Conservation (phyloP, 1,140 invertebrate species). For the Camponotus floridanus region DNA sequence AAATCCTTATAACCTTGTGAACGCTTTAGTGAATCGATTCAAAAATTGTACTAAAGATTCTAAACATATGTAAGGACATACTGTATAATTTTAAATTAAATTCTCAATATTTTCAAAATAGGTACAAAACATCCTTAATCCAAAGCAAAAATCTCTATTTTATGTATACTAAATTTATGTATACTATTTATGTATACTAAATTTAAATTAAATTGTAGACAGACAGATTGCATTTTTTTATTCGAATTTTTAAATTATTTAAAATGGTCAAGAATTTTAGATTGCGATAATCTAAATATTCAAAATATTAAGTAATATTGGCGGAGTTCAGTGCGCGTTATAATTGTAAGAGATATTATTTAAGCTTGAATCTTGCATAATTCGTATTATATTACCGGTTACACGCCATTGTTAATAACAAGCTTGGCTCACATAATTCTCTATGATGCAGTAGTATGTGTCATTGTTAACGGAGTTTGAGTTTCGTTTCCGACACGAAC, state of each 20-base stretch:
- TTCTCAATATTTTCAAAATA: no score
- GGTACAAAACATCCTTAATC: no score
- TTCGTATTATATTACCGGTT: constrained; percentile 35
- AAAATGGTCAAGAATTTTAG: not conserved
- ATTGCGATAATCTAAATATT: not conserved
- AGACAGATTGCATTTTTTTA: not conserved
- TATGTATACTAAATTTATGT: not conserved
- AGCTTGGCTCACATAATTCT: constrained; percentile 1
- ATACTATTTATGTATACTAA: no score
- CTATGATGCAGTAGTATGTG: not conserved
- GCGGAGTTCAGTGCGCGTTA: not conserved
- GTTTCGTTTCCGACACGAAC: constrained; percentile 16
- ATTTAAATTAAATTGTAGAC: not conserved
- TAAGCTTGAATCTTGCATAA: constrained; percentile 1
- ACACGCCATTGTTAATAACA: constrained; percentile 21
- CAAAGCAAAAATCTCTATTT: not conserved
- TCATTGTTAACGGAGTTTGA: constrained; percentile 45
- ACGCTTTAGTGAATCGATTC: no score
- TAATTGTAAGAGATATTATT: not conserved
- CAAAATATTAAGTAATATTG: not conserved
- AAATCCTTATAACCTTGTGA: no score
- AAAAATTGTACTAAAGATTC: no score
- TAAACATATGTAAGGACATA: no score
- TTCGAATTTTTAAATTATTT: not conserved
- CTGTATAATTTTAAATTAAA: no score